Evolutionary conservation across 2,888 invertebrate genomes (phyloP).

Genomic region (Meiosimyza platycephala): DNA sequence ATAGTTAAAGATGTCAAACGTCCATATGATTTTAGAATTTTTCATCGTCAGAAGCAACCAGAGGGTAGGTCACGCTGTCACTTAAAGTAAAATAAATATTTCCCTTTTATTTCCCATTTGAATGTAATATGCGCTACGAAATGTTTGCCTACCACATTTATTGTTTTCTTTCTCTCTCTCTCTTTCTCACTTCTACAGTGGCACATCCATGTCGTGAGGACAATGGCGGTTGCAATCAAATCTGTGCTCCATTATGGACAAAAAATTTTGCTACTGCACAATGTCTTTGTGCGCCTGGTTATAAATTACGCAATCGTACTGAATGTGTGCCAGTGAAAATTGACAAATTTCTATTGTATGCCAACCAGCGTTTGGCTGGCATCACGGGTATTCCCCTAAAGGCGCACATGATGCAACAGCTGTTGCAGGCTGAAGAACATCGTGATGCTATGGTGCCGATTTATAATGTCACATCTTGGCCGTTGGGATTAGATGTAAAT

Average conservation of each 20-base stretch:
- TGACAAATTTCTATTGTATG: slow-evolving; percentile 75
- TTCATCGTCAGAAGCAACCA: slow-evolving; percentile 83
- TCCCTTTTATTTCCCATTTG: not conserved
- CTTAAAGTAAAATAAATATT: not conserved
- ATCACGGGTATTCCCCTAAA: slow-evolving; percentile 74
- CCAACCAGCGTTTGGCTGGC: slow-evolving; percentile 76
- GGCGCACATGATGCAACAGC: slow-evolving; percentile 55
- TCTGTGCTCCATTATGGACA: slow-evolving; percentile 78
- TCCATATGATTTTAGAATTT: slow-evolving; percentile 77
- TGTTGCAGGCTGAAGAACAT: slow-evolving; percentile 49
- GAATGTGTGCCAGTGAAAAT: slow-evolving; percentile 73
- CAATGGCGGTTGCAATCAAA: slow-evolving; percentile 80
- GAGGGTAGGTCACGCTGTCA: slow-evolving; percentile 67
- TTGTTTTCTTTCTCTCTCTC: not conserved
- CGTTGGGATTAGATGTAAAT: slow-evolving; percentile 78
- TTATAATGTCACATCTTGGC: slow-evolving; percentile 72
- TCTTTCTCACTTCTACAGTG: slow-evolving; percentile 65
- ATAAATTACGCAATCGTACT: slow-evolving; percentile 70
- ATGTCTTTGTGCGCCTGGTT: slow-evolving; percentile 82
- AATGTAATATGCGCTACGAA: not conserved
- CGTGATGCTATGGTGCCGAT: slow-evolving; percentile 78
- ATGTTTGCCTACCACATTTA: not conserved
- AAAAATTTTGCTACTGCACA: slow-evolving; percentile 70
- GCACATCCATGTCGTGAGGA: slow-evolving; percentile 76
- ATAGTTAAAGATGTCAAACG: slow-evolving; percentile 70